phyloP scores from a whole-genome alignment of 2,888 invertebrate genomes.

The Folsomia manolachei region DNA sequence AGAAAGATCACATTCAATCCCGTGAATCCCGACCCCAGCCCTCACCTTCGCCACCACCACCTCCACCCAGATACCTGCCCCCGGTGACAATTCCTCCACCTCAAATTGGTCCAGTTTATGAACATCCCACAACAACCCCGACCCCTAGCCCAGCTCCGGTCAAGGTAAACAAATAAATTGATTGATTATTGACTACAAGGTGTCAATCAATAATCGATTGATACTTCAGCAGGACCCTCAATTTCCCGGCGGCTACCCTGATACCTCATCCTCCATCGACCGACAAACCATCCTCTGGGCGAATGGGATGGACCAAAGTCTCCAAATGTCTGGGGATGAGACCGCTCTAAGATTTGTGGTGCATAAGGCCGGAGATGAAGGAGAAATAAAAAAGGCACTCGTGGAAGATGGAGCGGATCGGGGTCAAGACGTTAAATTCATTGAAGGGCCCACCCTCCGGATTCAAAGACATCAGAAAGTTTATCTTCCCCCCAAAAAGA shows the following conservation, averaged over 20 bases:
- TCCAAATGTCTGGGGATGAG: background rate
- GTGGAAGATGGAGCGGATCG: constrained; percentile 24
- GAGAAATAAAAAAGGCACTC: constrained; percentile 33
- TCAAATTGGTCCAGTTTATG: background rate
- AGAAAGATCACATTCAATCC: background rate
- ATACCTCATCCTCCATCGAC: background rate
- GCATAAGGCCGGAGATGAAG: constrained; percentile 27
- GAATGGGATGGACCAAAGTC: background rate
- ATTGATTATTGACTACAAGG: no score
- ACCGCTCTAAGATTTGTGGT: constrained; percentile 9
- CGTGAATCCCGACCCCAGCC: background rate
- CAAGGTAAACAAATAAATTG: background rate
- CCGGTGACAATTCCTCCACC: no score
- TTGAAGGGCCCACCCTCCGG: constrained; percentile 34
- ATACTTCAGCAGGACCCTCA: no score
- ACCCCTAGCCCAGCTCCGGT: no score
- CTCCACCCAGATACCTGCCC: background rate
- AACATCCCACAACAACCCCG: background rate
- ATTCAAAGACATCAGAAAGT: constrained; percentile 36
- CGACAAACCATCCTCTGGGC: constrained; percentile 14
- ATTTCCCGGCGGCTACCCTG: background rate
- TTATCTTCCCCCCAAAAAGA: constrained; percentile 39
- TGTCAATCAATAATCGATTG: no score
- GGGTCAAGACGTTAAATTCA: constrained; percentile 31
- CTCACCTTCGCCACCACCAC: background rate